Base-by-base conservation (phyloP, 2,797 vertebrate species). In the Peromyscus attwateri region DNA sequence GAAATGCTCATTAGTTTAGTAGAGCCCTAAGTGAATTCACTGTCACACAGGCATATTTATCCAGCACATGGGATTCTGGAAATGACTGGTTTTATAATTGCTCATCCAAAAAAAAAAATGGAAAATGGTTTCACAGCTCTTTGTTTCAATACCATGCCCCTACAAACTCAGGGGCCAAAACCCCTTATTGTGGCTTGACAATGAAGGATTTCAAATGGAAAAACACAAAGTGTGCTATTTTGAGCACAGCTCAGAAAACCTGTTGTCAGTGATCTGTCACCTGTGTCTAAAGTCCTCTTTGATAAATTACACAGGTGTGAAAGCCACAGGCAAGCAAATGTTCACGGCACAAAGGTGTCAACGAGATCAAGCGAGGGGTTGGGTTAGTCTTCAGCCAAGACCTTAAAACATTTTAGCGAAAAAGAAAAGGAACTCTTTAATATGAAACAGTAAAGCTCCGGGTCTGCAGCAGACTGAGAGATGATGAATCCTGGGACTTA, bases 191-290 rank as follows among this genome's bases (percentile, higher is more conserved):
- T 71, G 91, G 92, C 82, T 97, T 95, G 89, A 87, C 21, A 49
- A 88, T 93, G 71, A 91, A 92, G 84, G 84, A 89, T 97, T 97
- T 97, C 92, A 96, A 93, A 95, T 83, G 68, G 82, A 95, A 95
- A 87, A 87, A 68, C 71, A 97, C 94, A 96, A 97, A 96, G 97
- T 91, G 82, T 93, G 95, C 97, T 97, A 98, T 97, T 97, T 92
- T 87, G 87, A 87, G 92, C 84, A 96, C n/a, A 75, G 62, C 94
- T 94, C 85, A 77, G 91, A 95, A 95, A 95, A 92, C 55, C 81
- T 93, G 49, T 77, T 83, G 6, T 89, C 84, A 76, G 23, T 94
- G 97, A 96, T 95, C 96, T 73, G 71, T 94, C 68, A 12, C 89
- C 95, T 92, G 46, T 57, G 57, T 93, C 97, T 87, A 52, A 40